phyloP scores from a whole-genome alignment of 2,888 invertebrate genomes.

The Entomobrya multifasciata region DNA sequence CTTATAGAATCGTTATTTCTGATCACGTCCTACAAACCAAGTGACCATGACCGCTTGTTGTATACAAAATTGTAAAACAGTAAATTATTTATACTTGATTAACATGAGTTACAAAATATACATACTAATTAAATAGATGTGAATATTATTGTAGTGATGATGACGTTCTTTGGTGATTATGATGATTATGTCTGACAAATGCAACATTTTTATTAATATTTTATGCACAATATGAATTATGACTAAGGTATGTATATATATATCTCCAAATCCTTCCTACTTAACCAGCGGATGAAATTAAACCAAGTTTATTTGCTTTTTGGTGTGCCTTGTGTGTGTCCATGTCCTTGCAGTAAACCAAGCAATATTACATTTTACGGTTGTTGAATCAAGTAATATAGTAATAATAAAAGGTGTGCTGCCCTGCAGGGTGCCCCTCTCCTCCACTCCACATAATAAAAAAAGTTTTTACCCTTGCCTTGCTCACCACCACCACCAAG shows the following conservation, averaged over 20 bases:
- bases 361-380: conserved; percentile 39
- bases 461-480: conserved; percentile 46
- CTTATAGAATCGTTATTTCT: too few species aligned
- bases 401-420: conserved; percentile 70
- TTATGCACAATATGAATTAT: neutral
- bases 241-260: neutral
- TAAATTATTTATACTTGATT: too few species aligned
- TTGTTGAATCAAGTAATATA: conserved; percentile 60
- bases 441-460: too few species aligned
- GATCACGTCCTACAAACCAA: too few species aligned
- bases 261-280: conserved; percentile 18
- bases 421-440: conserved; percentile 69
- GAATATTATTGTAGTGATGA: neutral
- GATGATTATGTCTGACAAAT: neutral
- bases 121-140: neutral
- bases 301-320: conserved; percentile 24
- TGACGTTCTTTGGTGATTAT: conserved; percentile 10
- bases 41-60: too few species aligned
- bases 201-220: neutral
- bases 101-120: too few species aligned
- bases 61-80: too few species aligned
- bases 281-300: conserved; percentile 32
- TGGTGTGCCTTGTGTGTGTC: too few species aligned
- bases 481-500: conserved; percentile 13
- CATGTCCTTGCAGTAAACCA: too few species aligned